Conservation (phyloP, 2,113 vertebrate species). For the Lynx canadensis region DNA sequence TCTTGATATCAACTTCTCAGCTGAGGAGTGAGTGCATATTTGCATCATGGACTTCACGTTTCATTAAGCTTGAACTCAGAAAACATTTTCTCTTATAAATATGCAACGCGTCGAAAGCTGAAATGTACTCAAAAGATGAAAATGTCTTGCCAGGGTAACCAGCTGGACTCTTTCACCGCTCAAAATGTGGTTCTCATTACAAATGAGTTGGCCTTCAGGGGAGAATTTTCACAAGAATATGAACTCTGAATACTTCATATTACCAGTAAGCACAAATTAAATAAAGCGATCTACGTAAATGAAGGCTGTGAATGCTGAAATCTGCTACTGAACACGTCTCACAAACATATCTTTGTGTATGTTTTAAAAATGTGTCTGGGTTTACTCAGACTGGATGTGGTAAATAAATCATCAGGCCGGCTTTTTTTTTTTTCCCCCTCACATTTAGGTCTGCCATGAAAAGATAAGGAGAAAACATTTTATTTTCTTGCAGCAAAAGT, state of each 20-base stretch:
- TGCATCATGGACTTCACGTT: neutral
- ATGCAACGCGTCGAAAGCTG: neutral
- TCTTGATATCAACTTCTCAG: neutral
- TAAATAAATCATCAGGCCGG: neutral
- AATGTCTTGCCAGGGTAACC: neutral
- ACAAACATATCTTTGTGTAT: neutral
- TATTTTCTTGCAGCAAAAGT: neutral
- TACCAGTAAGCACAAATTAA: conserved; percentile 58
- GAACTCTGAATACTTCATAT: conserved; percentile 60
- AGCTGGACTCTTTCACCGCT: conserved; percentile 45
- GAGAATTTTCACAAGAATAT: conserved; percentile 56
- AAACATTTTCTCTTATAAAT: neutral
- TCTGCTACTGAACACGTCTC: neutral
- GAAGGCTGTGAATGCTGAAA: neutral
- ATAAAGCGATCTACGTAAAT: neutral
- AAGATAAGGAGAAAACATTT: conserved; percentile 38
- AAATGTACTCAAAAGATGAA: neutral
- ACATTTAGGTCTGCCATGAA: neutral
- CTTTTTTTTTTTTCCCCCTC: neutral
- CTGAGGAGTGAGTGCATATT: neutral
- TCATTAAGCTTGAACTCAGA: neutral
- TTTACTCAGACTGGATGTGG: neutral
- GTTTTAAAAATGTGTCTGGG: neutral
- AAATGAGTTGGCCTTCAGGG: conserved; percentile 16
- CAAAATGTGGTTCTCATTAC: conserved; percentile 55